A percentile compares a stretch with the other conserved stretches of the same genome.
Evolutionary conservation across 2,797 vertebrate species (phyloP).

Genomic region (Semotilus atromaculatus): DNA sequence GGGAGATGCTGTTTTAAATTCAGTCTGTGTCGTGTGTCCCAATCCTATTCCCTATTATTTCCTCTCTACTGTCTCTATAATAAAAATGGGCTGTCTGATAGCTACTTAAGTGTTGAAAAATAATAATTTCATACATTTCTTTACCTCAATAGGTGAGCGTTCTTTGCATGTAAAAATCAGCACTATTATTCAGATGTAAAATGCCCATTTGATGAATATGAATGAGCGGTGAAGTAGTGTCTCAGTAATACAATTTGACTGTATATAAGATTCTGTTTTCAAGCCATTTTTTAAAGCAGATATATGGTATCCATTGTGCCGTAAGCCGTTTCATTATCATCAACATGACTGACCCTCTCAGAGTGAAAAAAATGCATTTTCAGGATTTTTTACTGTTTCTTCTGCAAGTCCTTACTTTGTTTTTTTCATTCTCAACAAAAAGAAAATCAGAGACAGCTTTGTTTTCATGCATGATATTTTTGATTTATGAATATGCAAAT

Average conservation of each 20-base stretch:
- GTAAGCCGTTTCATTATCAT: not conserved
- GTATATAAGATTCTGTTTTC: not conserved
- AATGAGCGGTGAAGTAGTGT: not conserved
- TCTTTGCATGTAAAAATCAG: conserved; percentile 4
- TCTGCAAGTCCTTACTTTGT: not conserved
- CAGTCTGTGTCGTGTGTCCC: not conserved
- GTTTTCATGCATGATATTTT: conserved; percentile 31
- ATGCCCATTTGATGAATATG: not conserved
- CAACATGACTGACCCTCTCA: not conserved
- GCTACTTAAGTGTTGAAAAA: conserved; percentile 14
- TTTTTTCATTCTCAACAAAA: conserved; percentile 26
- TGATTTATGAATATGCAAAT: conserved; percentile 46
- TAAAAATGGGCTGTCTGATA: not conserved
- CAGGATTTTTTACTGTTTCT: not conserved
- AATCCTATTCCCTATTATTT: not conserved
- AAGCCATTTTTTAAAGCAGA: not conserved
- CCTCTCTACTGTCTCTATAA: conserved; percentile 3
- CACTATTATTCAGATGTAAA: conserved; percentile 5
- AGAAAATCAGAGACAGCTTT: conserved; percentile 25
- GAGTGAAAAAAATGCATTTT: not conserved
- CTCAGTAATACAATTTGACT: conserved; percentile 12
- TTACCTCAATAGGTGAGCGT: not conserved
- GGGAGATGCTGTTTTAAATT: conserved; percentile 2
- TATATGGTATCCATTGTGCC: not conserved
- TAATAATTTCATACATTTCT: not conserved